phyloP scores from a whole-genome alignment of 2,113 vertebrate genomes.

The Serilophus lunatus region DNA sequence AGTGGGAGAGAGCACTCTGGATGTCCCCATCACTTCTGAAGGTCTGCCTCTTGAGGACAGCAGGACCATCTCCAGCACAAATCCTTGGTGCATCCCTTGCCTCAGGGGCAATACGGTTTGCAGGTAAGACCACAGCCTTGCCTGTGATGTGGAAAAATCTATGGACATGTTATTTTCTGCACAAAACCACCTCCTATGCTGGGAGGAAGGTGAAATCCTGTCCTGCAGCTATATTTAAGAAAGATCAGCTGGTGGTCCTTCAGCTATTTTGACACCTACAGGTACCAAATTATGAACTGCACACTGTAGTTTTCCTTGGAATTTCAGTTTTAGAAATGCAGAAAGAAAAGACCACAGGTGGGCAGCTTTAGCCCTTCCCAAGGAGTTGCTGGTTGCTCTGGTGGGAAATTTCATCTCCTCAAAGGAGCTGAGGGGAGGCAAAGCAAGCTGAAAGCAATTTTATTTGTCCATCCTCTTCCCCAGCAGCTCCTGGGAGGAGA shows the following conservation, averaged over 20 bases:
- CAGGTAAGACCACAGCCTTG: slow-evolving; percentile 11
- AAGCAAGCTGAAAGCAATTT: neutral
- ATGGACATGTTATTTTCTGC: neutral
- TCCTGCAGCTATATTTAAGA: neutral
- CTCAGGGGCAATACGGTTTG: fast-evolving
- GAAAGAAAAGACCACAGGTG: fast-evolving
- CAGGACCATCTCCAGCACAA: neutral
- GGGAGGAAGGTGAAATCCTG: neutral
- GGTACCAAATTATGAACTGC: neutral
- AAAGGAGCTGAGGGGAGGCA: fast-evolving
- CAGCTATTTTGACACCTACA: neutral
- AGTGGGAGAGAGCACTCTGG: neutral
- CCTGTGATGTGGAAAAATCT: neutral
- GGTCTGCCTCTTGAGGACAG: neutral
- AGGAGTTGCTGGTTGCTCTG: neutral
- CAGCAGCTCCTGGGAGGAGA: neutral
- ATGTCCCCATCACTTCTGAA: neutral
- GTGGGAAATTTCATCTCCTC: neutral
- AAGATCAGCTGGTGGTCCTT: neutral
- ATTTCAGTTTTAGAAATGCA: neutral
- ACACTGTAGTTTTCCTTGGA: neutral
- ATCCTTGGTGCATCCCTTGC: neutral
- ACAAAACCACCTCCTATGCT: neutral
- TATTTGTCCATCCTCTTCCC: neutral
- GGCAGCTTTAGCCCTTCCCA: neutral